Evolutionary conservation across 2,797 vertebrate species (phyloP), one percentile per base, ranked within the genome.

Genomic region (Scolopax rusticola): DNA sequence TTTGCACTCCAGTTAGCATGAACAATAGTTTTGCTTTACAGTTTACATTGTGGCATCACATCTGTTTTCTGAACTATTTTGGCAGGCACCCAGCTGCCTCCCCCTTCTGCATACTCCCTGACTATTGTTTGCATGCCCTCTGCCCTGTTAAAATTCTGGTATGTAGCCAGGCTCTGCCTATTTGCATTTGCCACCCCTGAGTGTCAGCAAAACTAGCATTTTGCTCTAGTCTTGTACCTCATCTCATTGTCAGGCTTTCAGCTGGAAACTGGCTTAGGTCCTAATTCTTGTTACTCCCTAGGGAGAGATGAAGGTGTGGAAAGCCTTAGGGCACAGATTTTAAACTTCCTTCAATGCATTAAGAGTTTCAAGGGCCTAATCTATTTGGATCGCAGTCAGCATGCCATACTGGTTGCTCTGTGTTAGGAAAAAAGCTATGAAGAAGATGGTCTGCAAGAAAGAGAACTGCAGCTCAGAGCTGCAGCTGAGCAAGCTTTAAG

Each of bases 31-130:
- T 67, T 76, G 59, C 51, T 51, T 87, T 93, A 54, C 92, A 79
- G 2, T 88, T 91, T 84, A 60, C 43, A 51, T 65, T 69, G 64
- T 88, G 43, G 70, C 61, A 68, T 59, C 47, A 48, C 85, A 82
- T 84, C 74, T 92, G 77, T 84, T 93, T 81, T 73, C 82, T 74
- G 73, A 88, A 68, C 50, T 93, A 32, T 65, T 93, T 48, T 94
- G 88, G 92, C 83, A 73, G 77, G 74, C 86, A 43, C 19, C 36
- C 85, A 90, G 73, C 80, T 86, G 85, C 79, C 23, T 93, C 21
- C 65, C 38, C 15, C 20, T 84, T 61, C 83, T 94, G 73, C 45
- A 61, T 12, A 2, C 50, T 90, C 50, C 76, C 74, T 54, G 78
- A 45, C 33, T 61, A 30, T 82, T 93, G 81, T 91, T 64, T 64